These are phyloP conservation scores for Phaedon cochleariae DNA, from an alignment of 2,888 invertebrate species.

Conservation along the genomic window DNA sequence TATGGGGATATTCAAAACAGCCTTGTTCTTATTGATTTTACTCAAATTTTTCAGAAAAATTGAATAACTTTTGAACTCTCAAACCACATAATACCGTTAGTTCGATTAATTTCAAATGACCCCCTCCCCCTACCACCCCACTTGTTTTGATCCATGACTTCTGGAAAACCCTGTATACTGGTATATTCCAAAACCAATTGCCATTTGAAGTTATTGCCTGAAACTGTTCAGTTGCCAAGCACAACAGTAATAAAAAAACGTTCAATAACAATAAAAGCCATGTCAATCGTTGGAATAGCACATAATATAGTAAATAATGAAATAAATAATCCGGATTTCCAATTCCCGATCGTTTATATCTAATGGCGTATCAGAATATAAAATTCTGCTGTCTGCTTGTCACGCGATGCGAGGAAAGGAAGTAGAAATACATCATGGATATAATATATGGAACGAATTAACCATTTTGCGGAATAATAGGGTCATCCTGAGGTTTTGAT, in stretches of 20 bases:
- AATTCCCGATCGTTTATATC: slow-evolving; percentile 7
- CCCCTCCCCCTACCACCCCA: no score
- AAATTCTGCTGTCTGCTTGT: slow-evolving; percentile 1
- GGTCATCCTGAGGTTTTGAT: slow-evolving; percentile 28
- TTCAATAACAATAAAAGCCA: not conserved
- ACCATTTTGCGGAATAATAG: slow-evolving; percentile 32
- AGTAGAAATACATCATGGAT: slow-evolving; percentile 22
- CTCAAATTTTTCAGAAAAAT: no score
- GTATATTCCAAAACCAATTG: not conserved
- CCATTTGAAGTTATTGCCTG: no score
- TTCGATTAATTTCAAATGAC: no score
- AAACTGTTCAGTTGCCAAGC: not conserved
- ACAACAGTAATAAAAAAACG: not conserved
- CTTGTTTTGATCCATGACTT: no score
- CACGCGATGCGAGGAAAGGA: slow-evolving; percentile 15
- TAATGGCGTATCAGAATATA: slow-evolving; percentile 17
- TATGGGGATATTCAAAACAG: no score
- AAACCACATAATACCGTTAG: no score
- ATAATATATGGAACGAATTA: slow-evolving; percentile 35
- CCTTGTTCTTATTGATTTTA: no score
- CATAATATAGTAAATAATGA: slow-evolving; percentile 9
- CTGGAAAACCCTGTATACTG: no score
- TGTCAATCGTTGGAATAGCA: slow-evolving; percentile 4
- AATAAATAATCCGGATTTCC: slow-evolving; percentile 4
- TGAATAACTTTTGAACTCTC: no score